Evolutionary conservation across 2,888 invertebrate species (phyloP), one percentile per base, ranked within the genome.

Genomic region (Drosophila histrio): DNA sequence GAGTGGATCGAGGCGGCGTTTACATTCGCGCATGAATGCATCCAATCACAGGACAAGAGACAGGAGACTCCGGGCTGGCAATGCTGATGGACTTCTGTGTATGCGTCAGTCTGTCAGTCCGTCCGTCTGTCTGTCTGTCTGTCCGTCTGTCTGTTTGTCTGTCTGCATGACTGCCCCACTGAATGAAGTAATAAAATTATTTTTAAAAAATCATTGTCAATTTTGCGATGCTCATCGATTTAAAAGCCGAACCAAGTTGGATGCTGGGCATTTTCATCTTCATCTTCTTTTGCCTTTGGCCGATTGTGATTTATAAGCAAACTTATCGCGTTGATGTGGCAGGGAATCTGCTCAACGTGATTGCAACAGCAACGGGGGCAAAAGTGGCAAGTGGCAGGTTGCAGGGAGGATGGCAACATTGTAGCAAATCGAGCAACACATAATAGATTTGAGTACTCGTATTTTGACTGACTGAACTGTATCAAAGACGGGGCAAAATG

Each of bases 181-280:
- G 87, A 74, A 85, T 76, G 82, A 77, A 79, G 81, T 81, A 85
- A 86, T 86, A 81, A 86, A 86, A 86, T 87, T 87, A 86, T 86
- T 87, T 83, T 72, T 72, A 57, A 77, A 81, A 86, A 80, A 85
- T 77, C 74, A 85, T 87, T 87, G 79, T 86, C 86, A 85, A 84
- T 81, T 79, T 71, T 64, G 80, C 72, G 75, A 69, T 87, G 79
- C 67, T 81, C 81, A 85, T 87, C 87, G 83, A 81, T 85, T 83
- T 79, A 79, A 87, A 81, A 87, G 84, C 85, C 62, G 74, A 65
- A 28, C 65, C 53, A 17, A 19, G 36, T n/a, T 34, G 28, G 36
- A 32, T 17, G 28, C 49, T 43, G 39, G n/a, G 38, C 54, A 64
- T 54, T 46, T 50, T 36, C 46, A 22, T 54, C 67, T 65, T 21